Evolutionary conservation across 2,113 vertebrate species (phyloP).

Genomic region (Cyanoderma ruficeps): DNA sequence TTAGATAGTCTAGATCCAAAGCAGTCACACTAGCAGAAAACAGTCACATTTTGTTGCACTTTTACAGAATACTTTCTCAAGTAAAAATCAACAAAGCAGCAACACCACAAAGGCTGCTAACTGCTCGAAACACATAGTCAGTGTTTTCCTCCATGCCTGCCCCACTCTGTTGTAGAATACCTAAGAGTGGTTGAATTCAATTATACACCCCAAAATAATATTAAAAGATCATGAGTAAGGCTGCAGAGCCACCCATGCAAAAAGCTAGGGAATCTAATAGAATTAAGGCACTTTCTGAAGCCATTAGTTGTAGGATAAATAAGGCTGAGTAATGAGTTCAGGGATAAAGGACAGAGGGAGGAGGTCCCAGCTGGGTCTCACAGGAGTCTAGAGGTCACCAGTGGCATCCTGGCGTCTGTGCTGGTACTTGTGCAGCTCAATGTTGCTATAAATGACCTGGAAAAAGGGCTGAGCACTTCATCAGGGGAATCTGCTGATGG

Average conservation of each 20-base stretch:
- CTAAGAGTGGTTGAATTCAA: neutral
- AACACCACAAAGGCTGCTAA: neutral
- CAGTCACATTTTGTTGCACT: neutral
- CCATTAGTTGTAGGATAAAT: neutral
- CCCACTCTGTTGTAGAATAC: neutral
- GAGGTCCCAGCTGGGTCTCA: neutral
- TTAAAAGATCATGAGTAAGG: neutral
- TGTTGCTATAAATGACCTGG: neutral
- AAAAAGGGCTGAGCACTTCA: neutral
- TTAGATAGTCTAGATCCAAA: neutral
- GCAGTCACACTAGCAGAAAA: neutral
- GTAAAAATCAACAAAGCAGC: neutral
- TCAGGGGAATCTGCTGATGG: neutral
- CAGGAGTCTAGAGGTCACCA: neutral
- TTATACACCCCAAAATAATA: neutral
- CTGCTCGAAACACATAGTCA: neutral
- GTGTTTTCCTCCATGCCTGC: neutral
- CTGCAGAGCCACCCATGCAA: neutral
- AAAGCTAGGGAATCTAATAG: neutral
- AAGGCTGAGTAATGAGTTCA: neutral
- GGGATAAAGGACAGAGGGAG: neutral
- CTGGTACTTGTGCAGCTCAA: neutral
- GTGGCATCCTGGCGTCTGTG: rapidly evolving
- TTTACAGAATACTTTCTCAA: neutral
- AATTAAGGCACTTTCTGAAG: conserved; percentile 3